Base-by-base conservation (phyloP, 2,113 vertebrate genomes). In the Anser cygnoides region DNA sequence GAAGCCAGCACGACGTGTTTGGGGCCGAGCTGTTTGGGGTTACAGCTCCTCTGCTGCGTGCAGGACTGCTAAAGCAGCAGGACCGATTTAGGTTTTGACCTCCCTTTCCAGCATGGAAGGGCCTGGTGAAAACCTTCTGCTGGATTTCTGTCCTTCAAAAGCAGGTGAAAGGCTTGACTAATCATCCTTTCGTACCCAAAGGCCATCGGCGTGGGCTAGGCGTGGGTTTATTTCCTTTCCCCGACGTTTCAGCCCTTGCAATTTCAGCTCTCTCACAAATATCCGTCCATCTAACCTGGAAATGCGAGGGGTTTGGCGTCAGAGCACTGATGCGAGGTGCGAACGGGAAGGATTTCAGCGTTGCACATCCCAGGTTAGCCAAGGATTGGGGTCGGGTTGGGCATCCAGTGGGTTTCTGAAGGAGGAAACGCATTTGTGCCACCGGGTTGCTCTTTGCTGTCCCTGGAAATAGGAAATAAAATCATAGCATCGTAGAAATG, bases 1-100 rank as follows among this genome's bases (percentile, higher is more conserved):
- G 94, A 92, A 96, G 86, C 89, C 88, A 90, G 90, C 94, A 77
- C 4, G 3, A 84, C n/a, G 0, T 43, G 79, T 92, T 90, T 7
- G 77, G 50, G 66, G 41, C 9, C 77, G 46, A 50, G n/a, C n/a
- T 70, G 67, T 46, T 50, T 23, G 8, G 22, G n/a, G 26, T 94
- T 82, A 50, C 1, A 0, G 44, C 50, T 85, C 26, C 17, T 13
- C 54, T 83, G 35, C 75, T 58, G 33, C 2, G 1, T 39, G 39
- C n/a, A 2, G 73, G 83, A 49, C 67, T 92, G 75, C 83, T 57
- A 59, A 90, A 12, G 58, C 79, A 88, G 59, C 58, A 73, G 35
- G 43, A 44, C 43, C 43, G 39, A 49, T 72, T 68, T 54, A n/a
- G 55, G 43, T 57, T 93, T 84, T 75, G 26, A 31, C 66, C 46